A percentile compares a stretch with the other conserved stretches of the same genome.
Evolutionary conservation across 2,113 vertebrate species (phyloP).

Genomic region (Oncorhynchus masou): DNA sequence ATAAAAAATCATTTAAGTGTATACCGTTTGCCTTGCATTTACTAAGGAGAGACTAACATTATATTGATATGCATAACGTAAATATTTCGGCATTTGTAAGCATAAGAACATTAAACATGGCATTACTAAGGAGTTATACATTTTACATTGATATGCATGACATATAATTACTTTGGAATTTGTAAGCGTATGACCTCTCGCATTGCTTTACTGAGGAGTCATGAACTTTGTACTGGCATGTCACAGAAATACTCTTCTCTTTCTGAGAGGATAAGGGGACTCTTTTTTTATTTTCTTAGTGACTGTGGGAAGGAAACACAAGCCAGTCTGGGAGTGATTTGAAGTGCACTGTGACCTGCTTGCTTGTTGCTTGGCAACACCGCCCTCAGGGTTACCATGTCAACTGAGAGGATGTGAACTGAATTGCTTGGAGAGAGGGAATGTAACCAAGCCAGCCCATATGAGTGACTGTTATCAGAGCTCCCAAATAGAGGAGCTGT

Average conservation of each 20-base stretch:
- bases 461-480: constrained; percentile 14
- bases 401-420: constrained; percentile 70
- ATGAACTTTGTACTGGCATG: not conserved
- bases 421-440: constrained; percentile 52
- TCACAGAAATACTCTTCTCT: not conserved
- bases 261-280: constrained; percentile 22
- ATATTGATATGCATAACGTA: too few relatives aligned
- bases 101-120: too few relatives aligned
- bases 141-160: too few relatives aligned
- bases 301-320: constrained; percentile 53
- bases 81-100: too few relatives aligned
- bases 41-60: too few relatives aligned
- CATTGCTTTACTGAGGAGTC: not conserved
- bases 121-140: too few relatives aligned
- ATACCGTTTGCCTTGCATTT: too few relatives aligned
- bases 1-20: constrained; percentile 48
- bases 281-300: constrained; percentile 36
- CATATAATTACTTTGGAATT: not conserved
- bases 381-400: constrained; percentile 64
- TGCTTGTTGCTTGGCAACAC: constrained; percentile 42
- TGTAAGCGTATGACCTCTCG: not conserved
- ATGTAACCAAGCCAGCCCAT: constrained; percentile 38
- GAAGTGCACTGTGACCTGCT: constrained; percentile 63
- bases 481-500: constrained; percentile 30
- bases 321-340: constrained; percentile 65